Evolutionary conservation across 2,888 invertebrate species (phyloP), one percentile per base, ranked within the genome.

Genomic region (Drosophila sordidula): DNA sequence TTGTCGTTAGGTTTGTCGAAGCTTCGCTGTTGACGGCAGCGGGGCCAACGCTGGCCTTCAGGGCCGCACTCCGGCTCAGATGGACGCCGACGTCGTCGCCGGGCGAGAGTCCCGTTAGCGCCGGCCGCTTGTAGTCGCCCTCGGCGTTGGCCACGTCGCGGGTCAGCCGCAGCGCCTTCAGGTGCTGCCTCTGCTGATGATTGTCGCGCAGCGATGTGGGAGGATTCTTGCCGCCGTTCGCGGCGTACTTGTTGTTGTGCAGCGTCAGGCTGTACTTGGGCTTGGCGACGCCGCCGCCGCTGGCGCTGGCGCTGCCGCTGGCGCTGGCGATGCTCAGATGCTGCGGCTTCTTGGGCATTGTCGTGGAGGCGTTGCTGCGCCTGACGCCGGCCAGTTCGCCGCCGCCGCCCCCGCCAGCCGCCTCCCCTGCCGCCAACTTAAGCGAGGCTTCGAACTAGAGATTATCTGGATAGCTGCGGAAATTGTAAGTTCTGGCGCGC

Each of bases 401-500:
- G 63, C 18, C 69, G 39, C 65, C 42, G 63, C 70, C 57, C 39
- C 46, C 46, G 59, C 63, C 47, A 45, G 46, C 41, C 42, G 64
- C 68, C 61, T 70, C 69, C 46, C 68, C 74, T 42, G 80, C 73
- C 71, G 87, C 87, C 80, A 86, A 72, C 80, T 86, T 82, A 22
- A 86, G 86, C 56, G 87, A 77, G 67, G 88, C 85, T 89, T 91
- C 90, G 91, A 91, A 91, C 92, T 91, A 91, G 86, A 91, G 91
- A 81, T 91, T 91, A 70, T 91, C 91, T 50, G 92, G 92, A 81
- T 92, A 91, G 64, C 92, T 91, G 64, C 92, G 92, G 80, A 91
- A 91, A 73, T 91, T 91, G 63, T 91, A 91, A 73, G 92, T 91
- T 89, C 91, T 90, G 68, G 91, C 90, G 58, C 92, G 91, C 68